phyloP scores from a whole-genome alignment of 2,888 invertebrate genomes.

The Apomyelois bistriatella region DNA sequence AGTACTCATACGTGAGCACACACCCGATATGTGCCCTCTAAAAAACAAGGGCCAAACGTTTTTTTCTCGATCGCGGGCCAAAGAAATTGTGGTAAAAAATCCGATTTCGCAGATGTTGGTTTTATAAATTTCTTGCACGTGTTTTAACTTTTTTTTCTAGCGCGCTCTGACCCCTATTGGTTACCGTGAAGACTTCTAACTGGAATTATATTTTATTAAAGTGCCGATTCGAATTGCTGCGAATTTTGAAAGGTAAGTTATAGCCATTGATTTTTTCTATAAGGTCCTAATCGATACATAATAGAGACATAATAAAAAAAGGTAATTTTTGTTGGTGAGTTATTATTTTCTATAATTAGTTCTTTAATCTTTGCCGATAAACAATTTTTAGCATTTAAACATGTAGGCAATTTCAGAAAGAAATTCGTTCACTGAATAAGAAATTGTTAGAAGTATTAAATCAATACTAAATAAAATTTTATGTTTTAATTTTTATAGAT shows the following conservation, averaged over 20 bases:
- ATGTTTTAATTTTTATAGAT: too few species aligned
- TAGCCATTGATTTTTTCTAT: not conserved
- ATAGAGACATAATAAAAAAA: too few species aligned
- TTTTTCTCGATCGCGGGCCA: slow-evolving; percentile 39
- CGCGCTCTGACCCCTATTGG: slow-evolving; percentile 37
- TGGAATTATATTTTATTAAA: slow-evolving; percentile 25
- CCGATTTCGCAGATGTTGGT: slow-evolving; percentile 77
- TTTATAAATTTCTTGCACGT: slow-evolving; percentile 77
- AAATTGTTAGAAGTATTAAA: not conserved
- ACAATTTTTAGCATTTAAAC: too few species aligned
- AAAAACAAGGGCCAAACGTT: slow-evolving; percentile 57
- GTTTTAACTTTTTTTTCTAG: slow-evolving; percentile 43
- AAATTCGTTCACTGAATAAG: not conserved
- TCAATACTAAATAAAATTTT: not conserved
- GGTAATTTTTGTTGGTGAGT: too few species aligned
- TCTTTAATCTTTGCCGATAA: too few species aligned
- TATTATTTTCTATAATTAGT: too few species aligned
- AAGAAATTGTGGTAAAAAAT: slow-evolving; percentile 66
- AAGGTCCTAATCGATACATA: too few species aligned
- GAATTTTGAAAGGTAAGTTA: not conserved
- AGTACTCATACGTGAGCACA: slow-evolving; percentile 40
- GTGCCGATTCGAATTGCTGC: slow-evolving; percentile 33
- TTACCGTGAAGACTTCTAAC: slow-evolving; percentile 25
- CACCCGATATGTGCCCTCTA: slow-evolving; percentile 64
- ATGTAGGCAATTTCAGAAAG: too few species aligned